Conservation (phyloP, 2,113 vertebrate species). For the Butastur rufipennis region DNA sequence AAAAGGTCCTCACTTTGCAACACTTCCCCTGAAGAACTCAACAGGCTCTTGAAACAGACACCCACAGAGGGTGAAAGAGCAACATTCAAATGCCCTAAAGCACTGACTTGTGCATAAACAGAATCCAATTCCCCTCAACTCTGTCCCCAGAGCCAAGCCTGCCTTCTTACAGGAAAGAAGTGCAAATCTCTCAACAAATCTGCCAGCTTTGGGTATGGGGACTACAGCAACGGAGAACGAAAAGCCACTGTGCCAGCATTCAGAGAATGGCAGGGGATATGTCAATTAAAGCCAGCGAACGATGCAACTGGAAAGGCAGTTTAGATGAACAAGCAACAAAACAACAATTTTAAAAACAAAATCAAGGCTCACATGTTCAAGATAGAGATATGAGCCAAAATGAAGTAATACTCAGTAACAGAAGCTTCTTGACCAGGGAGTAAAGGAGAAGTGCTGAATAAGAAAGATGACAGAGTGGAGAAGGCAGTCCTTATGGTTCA, state of each 20-base stretch:
- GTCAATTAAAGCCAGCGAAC: conserved; percentile 41
- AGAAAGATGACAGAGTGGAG: conserved; percentile 7
- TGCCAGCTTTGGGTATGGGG: not conserved
- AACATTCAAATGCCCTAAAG: not conserved
- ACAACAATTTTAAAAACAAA: conserved; percentile 18
- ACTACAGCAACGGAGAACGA: not conserved
- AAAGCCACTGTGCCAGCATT: conserved; percentile 53
- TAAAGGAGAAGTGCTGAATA: conserved; percentile 1
- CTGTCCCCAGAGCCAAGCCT: conserved; percentile 10
- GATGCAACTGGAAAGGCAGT: not conserved
- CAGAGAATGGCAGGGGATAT: not conserved
- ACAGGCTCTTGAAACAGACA: conserved; percentile 11
- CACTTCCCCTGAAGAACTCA: not conserved
- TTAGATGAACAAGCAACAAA: conserved; percentile 54
- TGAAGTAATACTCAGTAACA: conserved; percentile 36
- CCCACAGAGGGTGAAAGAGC: not conserved
- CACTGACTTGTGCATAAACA: not conserved
- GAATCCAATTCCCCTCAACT: not conserved
- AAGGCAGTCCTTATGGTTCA: not conserved
- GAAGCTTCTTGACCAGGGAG: conserved; percentile 11
- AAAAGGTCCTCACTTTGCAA: not conserved
- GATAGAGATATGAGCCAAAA: conserved; percentile 21
- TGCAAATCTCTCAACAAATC: not conserved
- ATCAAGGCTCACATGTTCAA: conserved; percentile 1
- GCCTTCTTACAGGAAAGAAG: not conserved